Evolutionary conservation across 2,113 vertebrate genomes (phyloP), one percentile per base, ranked within the genome.

Genomic region (Gnathonemus echidnorhynchus): DNA sequence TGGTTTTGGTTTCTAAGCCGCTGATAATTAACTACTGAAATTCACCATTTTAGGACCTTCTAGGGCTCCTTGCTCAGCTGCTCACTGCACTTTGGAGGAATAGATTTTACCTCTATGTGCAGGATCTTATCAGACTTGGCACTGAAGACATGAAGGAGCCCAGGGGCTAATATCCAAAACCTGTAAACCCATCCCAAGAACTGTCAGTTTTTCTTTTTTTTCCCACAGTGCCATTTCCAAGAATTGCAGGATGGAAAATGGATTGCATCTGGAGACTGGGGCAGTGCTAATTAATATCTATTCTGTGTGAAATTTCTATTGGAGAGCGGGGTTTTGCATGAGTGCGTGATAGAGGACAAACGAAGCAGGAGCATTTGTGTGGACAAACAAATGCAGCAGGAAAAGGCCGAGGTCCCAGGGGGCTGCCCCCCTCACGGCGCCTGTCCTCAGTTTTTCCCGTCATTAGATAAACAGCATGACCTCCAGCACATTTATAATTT

Each of bases 301-400:
- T 89, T 92, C 91, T 92, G 95, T 94, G 94, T 93, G 93, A 94
- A 94, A 95, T 94, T 95, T 96, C 96, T 95, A 96, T 96, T 96
- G 95, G 94, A 2, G 56, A 19, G 58, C n/a, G 58, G 92, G 94
- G 94, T 94, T 91, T 39, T 89, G 89, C 96, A 94, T 93, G 93
- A 87, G 84, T 92, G 89, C 92, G 93, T 92, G 90, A 94, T 91
- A 91, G 83, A 84, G 86, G 24, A 84, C 15, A 58, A 50, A 42
- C 91, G 90, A 89, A 46, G 11, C 52, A 49, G 74, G 86, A 46
- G 87, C 89, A 92, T 86, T 90, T 49, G 77, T 31, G 88, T 62
- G 50, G 31, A 89, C 87, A 90, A 90, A 70, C 58, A 90, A 90
- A 90, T 21, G 74, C 31, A 48, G 48, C 19, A 77, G n/a, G 58